These are phyloP conservation scores for Taenioides sp. DNA, from an alignment of 2,797 vertebrate genomes.

Conservation along the genomic window DNA sequence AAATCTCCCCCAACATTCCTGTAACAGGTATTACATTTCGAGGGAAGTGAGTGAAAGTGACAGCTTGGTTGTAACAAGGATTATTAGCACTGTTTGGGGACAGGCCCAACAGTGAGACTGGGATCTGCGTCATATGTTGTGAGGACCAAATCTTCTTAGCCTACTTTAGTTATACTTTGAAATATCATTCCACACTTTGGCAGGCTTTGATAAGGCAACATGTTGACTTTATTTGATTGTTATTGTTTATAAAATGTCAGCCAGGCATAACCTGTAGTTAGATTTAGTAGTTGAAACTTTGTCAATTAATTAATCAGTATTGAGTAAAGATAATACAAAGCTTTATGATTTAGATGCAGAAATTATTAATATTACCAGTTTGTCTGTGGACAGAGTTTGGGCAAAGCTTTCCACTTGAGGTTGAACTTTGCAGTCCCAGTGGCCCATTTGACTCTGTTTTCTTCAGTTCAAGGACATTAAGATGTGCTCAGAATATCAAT, in stretches of 20 bases:
- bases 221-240: slow-evolving; percentile 39
- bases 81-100: slow-evolving; percentile 71
- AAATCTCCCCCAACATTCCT: slow-evolving; percentile 66
- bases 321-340: neutral
- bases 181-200: slow-evolving; percentile 40
- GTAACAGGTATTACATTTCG: slow-evolving; percentile 61
- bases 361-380: slow-evolving; percentile 1
- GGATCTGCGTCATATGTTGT: slow-evolving; percentile 77
- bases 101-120: slow-evolving; percentile 59
- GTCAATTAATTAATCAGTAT: no score
- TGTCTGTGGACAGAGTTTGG: slow-evolving; percentile 11
- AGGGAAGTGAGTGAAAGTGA: slow-evolving; percentile 64
- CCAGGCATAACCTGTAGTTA: neutral
- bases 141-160: slow-evolving; percentile 79
- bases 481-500: slow-evolving; percentile 83
- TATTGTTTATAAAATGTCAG: neutral
- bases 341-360: neutral
- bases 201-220: slow-evolving; percentile 37
- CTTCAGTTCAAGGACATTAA: slow-evolving; percentile 75
- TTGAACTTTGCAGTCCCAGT: slow-evolving; percentile 49
- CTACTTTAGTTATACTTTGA: slow-evolving; percentile 72
- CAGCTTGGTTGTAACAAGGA: slow-evolving; percentile 71
- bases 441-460: slow-evolving; percentile 64
- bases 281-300: neutral
- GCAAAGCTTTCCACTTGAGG: slow-evolving; percentile 6